These are phyloP conservation scores for Yponomeuta evonymella DNA, from an alignment of 2,888 invertebrate genomes.

Conservation along the genomic window DNA sequence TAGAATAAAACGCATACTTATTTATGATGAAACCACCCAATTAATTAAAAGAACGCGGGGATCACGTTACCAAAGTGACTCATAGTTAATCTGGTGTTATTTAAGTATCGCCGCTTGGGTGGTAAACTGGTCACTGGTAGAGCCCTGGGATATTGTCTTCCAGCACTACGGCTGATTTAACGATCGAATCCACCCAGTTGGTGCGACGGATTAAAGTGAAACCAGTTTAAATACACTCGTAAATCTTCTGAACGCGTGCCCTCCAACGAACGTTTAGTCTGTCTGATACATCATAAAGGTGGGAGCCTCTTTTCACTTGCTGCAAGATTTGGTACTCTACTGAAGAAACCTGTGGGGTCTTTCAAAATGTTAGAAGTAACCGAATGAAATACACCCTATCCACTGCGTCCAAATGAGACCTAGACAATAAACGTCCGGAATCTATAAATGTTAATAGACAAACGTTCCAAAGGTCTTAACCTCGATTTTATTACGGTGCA, in stretches of 20 bases:
- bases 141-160: slow-evolving; percentile 63
- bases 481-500: slow-evolving; percentile 6
- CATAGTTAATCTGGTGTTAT: slow-evolving; percentile 60
- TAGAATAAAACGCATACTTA: neutral
- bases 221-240: slow-evolving; percentile 73
- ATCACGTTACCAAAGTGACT: slow-evolving; percentile 39
- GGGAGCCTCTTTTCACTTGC: neutral
- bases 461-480: slow-evolving; percentile 1
- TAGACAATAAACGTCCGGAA: neutral
- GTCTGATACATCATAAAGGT: slow-evolving; percentile 35
- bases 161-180: slow-evolving; percentile 64
- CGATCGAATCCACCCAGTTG: slow-evolving; percentile 68
- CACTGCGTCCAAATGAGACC: neutral
- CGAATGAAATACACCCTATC: neutral
- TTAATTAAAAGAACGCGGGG: slow-evolving; percentile 28
- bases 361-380: neutral
- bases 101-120: slow-evolving; percentile 60
- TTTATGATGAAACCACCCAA: slow-evolving; percentile 17
- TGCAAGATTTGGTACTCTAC: neutral
- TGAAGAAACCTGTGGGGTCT: neutral
- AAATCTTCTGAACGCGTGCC: slow-evolving; percentile 66
- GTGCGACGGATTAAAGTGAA: slow-evolving; percentile 57
- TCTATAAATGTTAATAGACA: slow-evolving; percentile 3
- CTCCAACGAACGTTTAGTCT: slow-evolving; percentile 51
- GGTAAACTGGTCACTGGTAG: slow-evolving; percentile 33